phyloP scores from a whole-genome alignment of 92 coral and sea anemone species.

The Muricea muricata region DNA sequence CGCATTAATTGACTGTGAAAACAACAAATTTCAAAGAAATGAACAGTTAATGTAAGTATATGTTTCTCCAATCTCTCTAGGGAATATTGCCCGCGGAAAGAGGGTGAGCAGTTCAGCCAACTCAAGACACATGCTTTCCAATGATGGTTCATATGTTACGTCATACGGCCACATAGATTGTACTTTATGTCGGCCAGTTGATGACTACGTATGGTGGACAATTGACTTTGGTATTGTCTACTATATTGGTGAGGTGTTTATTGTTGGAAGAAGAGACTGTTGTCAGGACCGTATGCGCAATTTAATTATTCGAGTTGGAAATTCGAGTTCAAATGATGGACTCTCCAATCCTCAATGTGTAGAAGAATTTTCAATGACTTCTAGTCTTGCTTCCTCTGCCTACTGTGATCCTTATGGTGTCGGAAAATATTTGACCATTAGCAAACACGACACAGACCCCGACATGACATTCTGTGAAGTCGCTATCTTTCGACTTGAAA shows the following conservation, averaged over 20 bases:
- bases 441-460: background rate
- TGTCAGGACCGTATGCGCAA: background rate
- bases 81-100: too few species aligned
- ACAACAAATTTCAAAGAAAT: too few species aligned
- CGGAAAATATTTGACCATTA: constrained; percentile 7
- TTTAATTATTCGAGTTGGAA: background rate
- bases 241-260: constrained; percentile 8
- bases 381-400: background rate
- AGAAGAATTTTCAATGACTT: background rate
- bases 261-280: constrained; percentile 18
- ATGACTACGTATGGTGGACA: background rate
- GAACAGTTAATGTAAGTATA: too few species aligned
- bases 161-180: background rate
- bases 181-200: background rate
- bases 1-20: too few species aligned
- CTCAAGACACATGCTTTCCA: too few species aligned
- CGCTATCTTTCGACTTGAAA: background rate
- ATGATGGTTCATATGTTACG: background rate
- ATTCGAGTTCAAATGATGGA: background rate
- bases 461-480: background rate
- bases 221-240: background rate
- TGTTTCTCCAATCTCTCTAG: too few species aligned
- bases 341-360: constrained; percentile 5
- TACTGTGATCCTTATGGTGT: constrained; percentile 2
- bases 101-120: too few species aligned